Conservation (phyloP, 2,113 vertebrate genomes). For the Glaucomys volans region DNA sequence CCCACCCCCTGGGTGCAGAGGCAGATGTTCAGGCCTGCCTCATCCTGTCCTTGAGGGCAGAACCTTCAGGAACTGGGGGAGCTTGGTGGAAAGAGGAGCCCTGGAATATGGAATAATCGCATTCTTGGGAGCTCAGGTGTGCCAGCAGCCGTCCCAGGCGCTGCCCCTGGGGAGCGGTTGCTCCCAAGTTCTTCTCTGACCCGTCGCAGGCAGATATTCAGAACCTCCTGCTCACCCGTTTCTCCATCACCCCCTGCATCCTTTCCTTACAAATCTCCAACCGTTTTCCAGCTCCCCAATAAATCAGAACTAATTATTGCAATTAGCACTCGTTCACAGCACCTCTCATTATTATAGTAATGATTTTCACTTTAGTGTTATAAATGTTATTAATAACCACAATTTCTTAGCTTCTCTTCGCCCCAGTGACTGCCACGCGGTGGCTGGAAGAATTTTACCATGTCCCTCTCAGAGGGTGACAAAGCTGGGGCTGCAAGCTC, state of each 20-base stretch:
- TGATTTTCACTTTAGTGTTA: background rate
- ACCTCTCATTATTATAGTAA: background rate
- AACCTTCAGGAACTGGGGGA: background rate
- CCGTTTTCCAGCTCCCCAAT: background rate
- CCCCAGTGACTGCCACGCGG: background rate
- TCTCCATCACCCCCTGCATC: background rate
- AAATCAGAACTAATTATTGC: slow-evolving; percentile 29
- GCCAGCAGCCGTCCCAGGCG: rapidly evolving
- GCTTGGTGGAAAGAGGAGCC: background rate
- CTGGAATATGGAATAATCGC: no score
- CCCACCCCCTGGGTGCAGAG: background rate
- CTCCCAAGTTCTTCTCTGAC: background rate
- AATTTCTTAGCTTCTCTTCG: background rate
- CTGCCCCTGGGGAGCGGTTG: rapidly evolving
- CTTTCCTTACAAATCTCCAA: background rate
- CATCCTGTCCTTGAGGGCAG: background rate
- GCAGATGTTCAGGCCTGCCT: no score
- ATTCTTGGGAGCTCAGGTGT: background rate
- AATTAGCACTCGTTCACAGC: background rate
- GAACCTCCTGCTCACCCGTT: background rate
- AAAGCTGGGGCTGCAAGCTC: background rate
- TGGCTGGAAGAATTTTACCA: background rate
- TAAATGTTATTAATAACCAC: background rate
- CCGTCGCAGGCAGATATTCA: background rate
- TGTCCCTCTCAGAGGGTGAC: background rate